These are phyloP conservation scores for Nestor notabilis DNA, from an alignment of 2,113 vertebrate species.

Conservation along the genomic window DNA sequence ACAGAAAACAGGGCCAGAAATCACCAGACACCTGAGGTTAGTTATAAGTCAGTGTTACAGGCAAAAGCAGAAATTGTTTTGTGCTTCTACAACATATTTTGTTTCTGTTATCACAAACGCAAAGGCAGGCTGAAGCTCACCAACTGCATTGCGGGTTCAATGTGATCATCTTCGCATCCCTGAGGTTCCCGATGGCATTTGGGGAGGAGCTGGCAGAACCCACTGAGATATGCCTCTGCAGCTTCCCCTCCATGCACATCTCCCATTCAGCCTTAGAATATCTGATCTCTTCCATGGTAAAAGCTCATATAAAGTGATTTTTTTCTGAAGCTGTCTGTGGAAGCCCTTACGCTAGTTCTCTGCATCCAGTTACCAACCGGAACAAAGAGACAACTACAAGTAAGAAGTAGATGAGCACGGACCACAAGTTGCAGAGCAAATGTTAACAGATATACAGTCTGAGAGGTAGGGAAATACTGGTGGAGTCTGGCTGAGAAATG, in stretches of 20 bases:
- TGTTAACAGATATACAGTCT: neutral
- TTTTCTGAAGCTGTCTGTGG: neutral
- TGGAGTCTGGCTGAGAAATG: neutral
- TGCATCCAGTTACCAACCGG: neutral
- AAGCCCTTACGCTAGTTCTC: neutral
- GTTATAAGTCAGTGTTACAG: accelerated
- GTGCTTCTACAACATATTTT: neutral
- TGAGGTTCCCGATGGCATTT: neutral
- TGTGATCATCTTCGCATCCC: accelerated
- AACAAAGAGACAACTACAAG: neutral
- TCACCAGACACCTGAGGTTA: neutral
- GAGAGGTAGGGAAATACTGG: neutral
- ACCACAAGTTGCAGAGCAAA: neutral
- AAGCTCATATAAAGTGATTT: neutral
- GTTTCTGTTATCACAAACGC: neutral
- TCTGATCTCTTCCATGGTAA: neutral
- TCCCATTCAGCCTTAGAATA: neutral
- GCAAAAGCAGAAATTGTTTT: neutral
- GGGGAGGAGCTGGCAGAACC: neutral
- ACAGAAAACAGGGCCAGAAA: neutral
- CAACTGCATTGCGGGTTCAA: neutral
- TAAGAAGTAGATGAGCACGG: neutral
- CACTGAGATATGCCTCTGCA: neutral
- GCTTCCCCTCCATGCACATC: neutral
- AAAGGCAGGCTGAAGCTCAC: neutral